Percentiles rank a stretch among this genome's conserved stretches.
Conservation (phyloP, 2,113 vertebrate species). For the Cardinalis cardinalis region DNA sequence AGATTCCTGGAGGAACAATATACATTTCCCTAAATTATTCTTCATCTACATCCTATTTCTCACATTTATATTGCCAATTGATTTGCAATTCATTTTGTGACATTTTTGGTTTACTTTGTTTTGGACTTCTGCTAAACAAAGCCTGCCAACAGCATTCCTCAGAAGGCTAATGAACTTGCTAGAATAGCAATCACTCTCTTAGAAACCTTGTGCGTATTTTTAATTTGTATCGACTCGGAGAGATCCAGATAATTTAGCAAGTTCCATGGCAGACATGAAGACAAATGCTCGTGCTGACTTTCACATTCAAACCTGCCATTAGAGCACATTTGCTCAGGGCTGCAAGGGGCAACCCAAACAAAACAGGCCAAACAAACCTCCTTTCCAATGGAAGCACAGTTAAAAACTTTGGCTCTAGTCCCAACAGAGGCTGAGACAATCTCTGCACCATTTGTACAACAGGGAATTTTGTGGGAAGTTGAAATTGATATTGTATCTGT, state of each 20-base stretch:
- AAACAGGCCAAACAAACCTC: neutral
- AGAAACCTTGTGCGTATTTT: constrained; percentile 37
- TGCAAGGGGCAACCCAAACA: neutral
- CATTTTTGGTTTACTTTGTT: constrained; percentile 59
- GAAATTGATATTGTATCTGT: neutral
- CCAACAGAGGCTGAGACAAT: neutral
- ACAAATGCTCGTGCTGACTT: constrained; percentile 37
- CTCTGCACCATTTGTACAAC: neutral
- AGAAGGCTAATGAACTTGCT: constrained; percentile 54
- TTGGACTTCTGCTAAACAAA: constrained; percentile 39
- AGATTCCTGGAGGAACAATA: neutral
- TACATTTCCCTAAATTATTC: constrained; percentile 32
- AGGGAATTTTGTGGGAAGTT: neutral
- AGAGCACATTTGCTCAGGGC: constrained; percentile 3
- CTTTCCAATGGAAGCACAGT: neutral
- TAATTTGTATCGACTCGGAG: constrained; percentile 36
- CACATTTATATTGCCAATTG: constrained; percentile 36
- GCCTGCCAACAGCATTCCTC: constrained; percentile 52
- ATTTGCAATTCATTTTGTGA: constrained; percentile 59
- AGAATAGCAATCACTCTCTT: constrained; percentile 43
- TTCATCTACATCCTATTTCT: neutral
- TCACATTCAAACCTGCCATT: constrained; percentile 17
- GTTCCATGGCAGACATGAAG: constrained; percentile 31
- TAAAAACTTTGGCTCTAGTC: neutral
- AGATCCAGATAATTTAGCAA: constrained; percentile 36